A percentile compares a stretch with the other conserved stretches of the same genome.
Conservation (phyloP, 2,888 invertebrate genomes). For the Mimachlamys varia region DNA sequence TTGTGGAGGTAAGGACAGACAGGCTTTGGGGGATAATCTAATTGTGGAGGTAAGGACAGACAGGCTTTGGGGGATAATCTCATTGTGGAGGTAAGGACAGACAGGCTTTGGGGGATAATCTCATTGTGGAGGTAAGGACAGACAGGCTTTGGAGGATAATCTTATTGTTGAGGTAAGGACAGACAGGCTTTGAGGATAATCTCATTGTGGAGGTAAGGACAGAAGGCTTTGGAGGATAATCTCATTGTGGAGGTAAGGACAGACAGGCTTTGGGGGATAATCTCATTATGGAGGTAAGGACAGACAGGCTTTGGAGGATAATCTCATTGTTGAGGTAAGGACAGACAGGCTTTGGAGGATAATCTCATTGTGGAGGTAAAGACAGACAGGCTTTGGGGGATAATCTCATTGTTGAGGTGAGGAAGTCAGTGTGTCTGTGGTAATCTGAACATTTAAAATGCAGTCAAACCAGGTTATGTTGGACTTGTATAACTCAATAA, state of each 20-base stretch:
- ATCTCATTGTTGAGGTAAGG: no score
- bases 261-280: constrained; percentile 50
- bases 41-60: no score
- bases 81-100: no score
- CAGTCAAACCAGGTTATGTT: no score
- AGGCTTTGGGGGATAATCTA: constrained; percentile 52
- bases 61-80: constrained; percentile 52
- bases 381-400: constrained; percentile 45
- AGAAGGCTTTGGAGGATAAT: constrained; percentile 50
- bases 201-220: no score
- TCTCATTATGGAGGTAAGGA: no score
- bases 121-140: no score
- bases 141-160: constrained; percentile 50
- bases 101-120: constrained; percentile 51
- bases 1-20: no score
- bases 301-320: constrained; percentile 47
- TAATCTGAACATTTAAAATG: no score
- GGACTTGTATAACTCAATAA: no score
- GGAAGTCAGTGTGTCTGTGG: background rate
- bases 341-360: constrained; percentile 44
- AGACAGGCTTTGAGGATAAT: constrained; percentile 50
- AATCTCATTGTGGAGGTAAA: constrained; percentile 46
- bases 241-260: no score
- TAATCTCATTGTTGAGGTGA: constrained; percentile 62
- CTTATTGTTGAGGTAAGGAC: no score